Evolutionary conservation across 2,888 invertebrate species (phyloP).

Genomic region (Endomychus coccineus): DNA sequence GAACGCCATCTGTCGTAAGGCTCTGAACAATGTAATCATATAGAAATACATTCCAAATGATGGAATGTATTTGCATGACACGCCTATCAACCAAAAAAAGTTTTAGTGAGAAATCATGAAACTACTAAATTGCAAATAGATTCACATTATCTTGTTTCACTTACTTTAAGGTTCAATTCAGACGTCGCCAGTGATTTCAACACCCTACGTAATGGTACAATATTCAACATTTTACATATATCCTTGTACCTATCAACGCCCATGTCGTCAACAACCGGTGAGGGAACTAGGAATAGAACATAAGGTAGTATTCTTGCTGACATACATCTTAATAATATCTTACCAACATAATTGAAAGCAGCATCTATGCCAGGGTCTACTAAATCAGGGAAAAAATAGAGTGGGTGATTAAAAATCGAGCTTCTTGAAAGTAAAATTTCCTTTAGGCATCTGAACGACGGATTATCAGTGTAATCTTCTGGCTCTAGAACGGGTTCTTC

Average conservation of each 20-base stretch:
- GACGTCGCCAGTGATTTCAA: neutral
- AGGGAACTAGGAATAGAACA: neutral
- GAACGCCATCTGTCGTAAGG: no score
- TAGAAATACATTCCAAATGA: no score
- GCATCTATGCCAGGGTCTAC: slow-evolving; percentile 40
- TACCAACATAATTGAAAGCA: slow-evolving; percentile 36
- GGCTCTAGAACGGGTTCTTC: slow-evolving; percentile 14
- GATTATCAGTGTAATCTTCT: slow-evolving; percentile 34
- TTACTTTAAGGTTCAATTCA: neutral
- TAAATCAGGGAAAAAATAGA: slow-evolving; percentile 44
- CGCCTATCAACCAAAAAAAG: no score
- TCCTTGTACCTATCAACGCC: neutral
- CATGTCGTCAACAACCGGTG: slow-evolving; percentile 1
- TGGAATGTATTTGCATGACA: no score
- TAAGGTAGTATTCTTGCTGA: no score
- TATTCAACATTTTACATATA: neutral
- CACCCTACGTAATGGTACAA: neutral
- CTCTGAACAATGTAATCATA: no score
- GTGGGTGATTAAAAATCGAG: slow-evolving; percentile 44
- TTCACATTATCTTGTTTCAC: no score
- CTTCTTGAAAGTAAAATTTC: slow-evolving; percentile 42
- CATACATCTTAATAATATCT: no score
- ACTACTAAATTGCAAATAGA: no score
- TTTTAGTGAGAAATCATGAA: no score
- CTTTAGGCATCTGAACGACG: slow-evolving; percentile 38